A percentile compares a stretch with the other conserved stretches of the same genome.
phyloP scores from a whole-genome alignment of 2,888 invertebrate genomes.

The Marasmarcha lunaedactyla region DNA sequence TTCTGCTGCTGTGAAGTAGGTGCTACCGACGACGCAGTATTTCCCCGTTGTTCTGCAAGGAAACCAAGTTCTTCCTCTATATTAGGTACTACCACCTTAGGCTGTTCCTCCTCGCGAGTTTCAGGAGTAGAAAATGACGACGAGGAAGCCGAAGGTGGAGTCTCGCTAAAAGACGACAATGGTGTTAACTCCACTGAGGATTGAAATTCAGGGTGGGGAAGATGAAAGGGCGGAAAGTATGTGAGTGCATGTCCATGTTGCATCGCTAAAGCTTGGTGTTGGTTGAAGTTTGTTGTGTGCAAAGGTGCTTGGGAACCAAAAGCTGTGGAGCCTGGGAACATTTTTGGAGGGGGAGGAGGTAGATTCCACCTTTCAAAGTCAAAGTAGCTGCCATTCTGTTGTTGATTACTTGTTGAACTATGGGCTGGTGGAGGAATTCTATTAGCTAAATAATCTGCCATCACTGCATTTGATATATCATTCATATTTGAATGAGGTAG shows the following conservation, averaged over 20 bases:
- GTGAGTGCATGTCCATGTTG: conserved; percentile 79
- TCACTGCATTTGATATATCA: conserved; percentile 64
- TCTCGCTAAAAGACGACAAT: conserved; percentile 68
- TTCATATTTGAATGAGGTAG: conserved; percentile 55
- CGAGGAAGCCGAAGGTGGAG: conserved; percentile 69
- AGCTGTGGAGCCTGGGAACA: conserved; percentile 73
- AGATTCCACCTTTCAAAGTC: conserved; percentile 87
- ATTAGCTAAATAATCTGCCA: conserved; percentile 68
- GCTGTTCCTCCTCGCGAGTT: conserved; percentile 76
- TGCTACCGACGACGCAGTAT: conserved; percentile 62
- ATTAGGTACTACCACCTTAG: conserved; percentile 89
- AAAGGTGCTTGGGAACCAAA: conserved; percentile 70
- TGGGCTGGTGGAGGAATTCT: conserved; percentile 81
- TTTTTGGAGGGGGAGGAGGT: conserved; percentile 76
- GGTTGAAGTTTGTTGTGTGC: conserved; percentile 70
- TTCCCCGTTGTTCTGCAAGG: conserved; percentile 74
- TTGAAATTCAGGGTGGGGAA: conserved; percentile 77
- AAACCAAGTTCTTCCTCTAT: conserved; percentile 90
- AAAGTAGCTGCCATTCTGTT: conserved; percentile 79
- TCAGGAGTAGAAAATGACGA: conserved; percentile 68
- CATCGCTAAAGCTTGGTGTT: conserved; percentile 76
- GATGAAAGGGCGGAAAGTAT: conserved; percentile 82
- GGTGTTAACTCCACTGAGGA: conserved; percentile 76
- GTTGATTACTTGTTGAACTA: conserved; percentile 70
- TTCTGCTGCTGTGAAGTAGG: conserved; percentile 63